Evolutionary conservation across 2,113 vertebrate species (phyloP).

Genomic region (Catharus bicknelli): DNA sequence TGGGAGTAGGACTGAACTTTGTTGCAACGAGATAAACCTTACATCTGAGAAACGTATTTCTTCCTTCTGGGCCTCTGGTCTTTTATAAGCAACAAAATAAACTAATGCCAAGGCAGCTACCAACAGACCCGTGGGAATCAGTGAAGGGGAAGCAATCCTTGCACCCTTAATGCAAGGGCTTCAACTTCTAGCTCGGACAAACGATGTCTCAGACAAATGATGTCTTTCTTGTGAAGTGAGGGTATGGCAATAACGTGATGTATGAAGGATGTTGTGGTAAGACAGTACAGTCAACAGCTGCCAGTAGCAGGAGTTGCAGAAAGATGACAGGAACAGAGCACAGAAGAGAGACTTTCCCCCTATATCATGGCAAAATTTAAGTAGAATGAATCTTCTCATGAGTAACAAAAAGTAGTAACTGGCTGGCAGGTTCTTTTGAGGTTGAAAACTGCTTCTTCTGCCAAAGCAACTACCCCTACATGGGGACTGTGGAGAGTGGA

Average conservation of each 20-base stretch:
- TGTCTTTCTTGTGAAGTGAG: background rate
- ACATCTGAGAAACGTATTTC: background rate
- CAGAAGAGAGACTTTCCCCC: background rate
- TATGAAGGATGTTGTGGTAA: background rate
- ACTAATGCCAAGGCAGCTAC: background rate
- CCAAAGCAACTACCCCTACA: background rate
- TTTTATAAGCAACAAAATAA: background rate
- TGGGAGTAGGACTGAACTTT: constrained; percentile 44
- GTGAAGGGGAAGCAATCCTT: background rate
- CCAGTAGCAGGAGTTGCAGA: background rate
- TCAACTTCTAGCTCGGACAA: background rate
- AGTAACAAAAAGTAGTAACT: background rate
- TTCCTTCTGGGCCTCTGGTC: background rate
- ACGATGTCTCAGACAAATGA: accelerated
- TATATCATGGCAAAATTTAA: background rate
- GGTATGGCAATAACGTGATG: background rate
- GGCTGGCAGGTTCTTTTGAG: background rate
- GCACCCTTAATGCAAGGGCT: background rate
- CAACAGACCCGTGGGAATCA: background rate
- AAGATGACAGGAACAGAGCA: background rate
- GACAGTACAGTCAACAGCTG: background rate
- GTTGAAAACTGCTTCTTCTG: background rate
- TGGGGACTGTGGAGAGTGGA: background rate
- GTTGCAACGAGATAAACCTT: background rate
- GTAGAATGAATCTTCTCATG: background rate